Evolutionary conservation across 2,888 invertebrate genomes (phyloP).

Genomic region (Neuroscelio doddi): DNA sequence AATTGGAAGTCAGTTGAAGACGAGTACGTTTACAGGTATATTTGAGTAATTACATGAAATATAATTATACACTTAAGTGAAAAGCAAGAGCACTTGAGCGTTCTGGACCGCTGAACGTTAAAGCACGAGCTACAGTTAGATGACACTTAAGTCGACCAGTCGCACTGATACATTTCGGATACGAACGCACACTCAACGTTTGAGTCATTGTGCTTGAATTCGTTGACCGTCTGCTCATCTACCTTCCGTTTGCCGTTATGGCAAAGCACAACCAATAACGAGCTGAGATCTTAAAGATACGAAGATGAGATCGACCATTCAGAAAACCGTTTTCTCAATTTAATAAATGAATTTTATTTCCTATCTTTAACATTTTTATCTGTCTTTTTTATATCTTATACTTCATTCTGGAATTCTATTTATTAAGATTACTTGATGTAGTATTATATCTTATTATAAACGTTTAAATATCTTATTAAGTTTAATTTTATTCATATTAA

Average conservation of each 20-base stretch:
- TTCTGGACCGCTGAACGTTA: slow-evolving; percentile 29
- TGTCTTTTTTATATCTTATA: no score
- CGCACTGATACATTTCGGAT: slow-evolving; percentile 31
- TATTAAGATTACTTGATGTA: no score
- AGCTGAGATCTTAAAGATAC: slow-evolving; percentile 8
- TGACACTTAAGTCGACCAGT: slow-evolving; percentile 35
- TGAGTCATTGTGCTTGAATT: slow-evolving; percentile 23
- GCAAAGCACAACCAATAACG: slow-evolving; percentile 12
- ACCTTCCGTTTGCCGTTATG: slow-evolving; percentile 17
- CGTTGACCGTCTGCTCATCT: slow-evolving; percentile 17
- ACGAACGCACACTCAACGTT: slow-evolving; percentile 15
- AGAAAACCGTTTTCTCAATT: slow-evolving; percentile 8
- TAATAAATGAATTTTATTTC: not conserved
- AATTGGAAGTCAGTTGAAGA: no score
- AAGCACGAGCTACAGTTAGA: slow-evolving; percentile 37
- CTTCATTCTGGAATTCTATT: no score
- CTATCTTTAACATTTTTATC: no score
- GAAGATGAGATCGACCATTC: slow-evolving; percentile 10
- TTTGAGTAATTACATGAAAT: slow-evolving; percentile 17
- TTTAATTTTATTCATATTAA: no score
- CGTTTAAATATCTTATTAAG: no score
- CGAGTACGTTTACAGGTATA: no score
- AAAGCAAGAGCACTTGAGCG: slow-evolving; percentile 24
- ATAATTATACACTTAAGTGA: slow-evolving; percentile 20
- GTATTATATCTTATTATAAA: no score